Conservation (phyloP, 2,797 vertebrate species). For the Acridotheres tristis region DNA sequence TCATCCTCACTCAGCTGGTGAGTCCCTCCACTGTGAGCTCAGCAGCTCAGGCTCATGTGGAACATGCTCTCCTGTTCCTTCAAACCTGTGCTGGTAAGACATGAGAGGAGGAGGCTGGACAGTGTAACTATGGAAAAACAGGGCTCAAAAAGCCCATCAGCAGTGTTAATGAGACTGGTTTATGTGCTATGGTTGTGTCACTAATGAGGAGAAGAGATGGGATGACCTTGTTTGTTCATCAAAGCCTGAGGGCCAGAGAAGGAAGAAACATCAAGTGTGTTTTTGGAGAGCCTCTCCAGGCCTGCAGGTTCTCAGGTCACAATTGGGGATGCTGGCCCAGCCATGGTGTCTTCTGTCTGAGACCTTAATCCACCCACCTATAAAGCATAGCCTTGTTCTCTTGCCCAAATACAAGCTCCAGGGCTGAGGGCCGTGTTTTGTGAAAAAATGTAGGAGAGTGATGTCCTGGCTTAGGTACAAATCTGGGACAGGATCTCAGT, state of each 20-base stretch:
- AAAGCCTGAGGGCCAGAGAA: background rate
- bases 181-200: background rate
- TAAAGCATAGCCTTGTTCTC: background rate
- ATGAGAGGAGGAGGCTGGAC: background rate
- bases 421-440: background rate
- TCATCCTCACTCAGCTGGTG: rapidly evolving
- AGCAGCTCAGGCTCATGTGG: background rate
- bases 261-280: background rate
- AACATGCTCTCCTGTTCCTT: background rate
- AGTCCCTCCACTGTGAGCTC: background rate
- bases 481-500: background rate
- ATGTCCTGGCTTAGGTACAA: background rate
- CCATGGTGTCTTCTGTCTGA: rapidly evolving
- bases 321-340: background rate
- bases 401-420: background rate
- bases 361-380: background rate
- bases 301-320: background rate
- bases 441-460: background rate
- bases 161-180: background rate
- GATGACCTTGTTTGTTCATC: background rate
- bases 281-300: background rate
- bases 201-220: background rate
- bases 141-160: background rate
- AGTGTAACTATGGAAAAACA: background rate
- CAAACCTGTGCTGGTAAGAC: background rate